Base-by-base conservation (phyloP, 2,797 vertebrate species). In the Psittacula derbiana region DNA sequence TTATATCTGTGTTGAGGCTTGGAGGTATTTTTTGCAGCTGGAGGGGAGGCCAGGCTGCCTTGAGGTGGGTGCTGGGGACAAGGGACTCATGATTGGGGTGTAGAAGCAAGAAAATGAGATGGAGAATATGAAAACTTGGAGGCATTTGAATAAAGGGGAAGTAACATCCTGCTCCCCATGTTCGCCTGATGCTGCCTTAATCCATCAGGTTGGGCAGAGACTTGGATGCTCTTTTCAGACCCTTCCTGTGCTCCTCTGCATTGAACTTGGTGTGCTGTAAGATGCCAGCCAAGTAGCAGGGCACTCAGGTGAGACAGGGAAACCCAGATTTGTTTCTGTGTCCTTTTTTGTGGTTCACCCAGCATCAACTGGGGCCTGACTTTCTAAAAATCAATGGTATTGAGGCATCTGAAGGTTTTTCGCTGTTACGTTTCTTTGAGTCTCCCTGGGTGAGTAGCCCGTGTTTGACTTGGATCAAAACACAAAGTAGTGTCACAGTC, bases 11-110 rank as follows among this genome's bases (percentile, higher is more conserved):
- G 3, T n/a, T 0, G 8, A 60, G 40, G 7, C 61, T 53, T 73
- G 69, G 31, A 46, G 18, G 9, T 50, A 3, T 28, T 70, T 84
- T 94, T 81, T 67, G 27, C 33, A 49, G 53, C 27, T 49, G n/a
- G 21, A 41, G 13, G 2, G 20, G 43, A 55, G 15, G 7, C 21
- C 24, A 40, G 28, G 20, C 31, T 88, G 30, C 27, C 17, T 46
- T 2, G 1, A 1, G 5, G 10, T 41, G 17, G 12, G 20, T 57
- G 12, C 28, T 76, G 14, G 4, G 18, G 8, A 18, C 4, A 11
- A 50, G 19, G 25, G 12, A 25, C n/a, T 62, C 0, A 0, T 31
- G 13, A 10, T 36, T 64, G 12, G 2, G 11, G 2, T 25, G 13
- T 12, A 67, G 4, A 66, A 70, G 11, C 0, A 1, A 50, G 43